Evolutionary conservation across 2,797 vertebrate species (phyloP), one percentile per base, ranked within the genome.

Genomic region (Notolepis coatsorum): DNA sequence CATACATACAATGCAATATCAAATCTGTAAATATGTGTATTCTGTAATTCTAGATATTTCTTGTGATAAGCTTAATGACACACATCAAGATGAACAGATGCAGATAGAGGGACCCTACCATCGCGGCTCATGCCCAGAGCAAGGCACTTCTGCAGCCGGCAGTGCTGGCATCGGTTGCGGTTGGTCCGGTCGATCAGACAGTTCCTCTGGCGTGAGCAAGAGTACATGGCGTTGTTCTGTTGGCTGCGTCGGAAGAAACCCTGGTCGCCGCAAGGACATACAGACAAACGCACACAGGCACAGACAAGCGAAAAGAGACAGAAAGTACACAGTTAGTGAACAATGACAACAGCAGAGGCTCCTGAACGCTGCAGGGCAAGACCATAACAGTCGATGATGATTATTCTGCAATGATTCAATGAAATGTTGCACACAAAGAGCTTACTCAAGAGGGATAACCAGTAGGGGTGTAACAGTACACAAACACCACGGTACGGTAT

Each of bases 111-210:
- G 0, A 3, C 77, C 95, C 93, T 87, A 97, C 96, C 96, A 0
- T 97, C 96, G 0, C 96, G 95, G 76, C 95, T 96, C 96, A 97
- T 97, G 79, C 96, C 96, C 52, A 97, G 89, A 0, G 94, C 90
- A 20, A 97, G 90, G 87, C 96, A 97, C 86, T 97, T 97, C 91
- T 97, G 96, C 85, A 97, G 87, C 50, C 96, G 92, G 88, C 96
- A 97, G 86, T 97, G 95, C 68, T 97, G 96, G 86, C 96, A 97
- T 49, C 96, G 95, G 84, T 97, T 97, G 28, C 96, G 93, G 88
- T 96, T 97, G 80, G 96, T 96, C 69, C 96, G 91, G 91, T 97
- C 96, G 28, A 97, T 96, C 46, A 95, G 88, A 78, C 96, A 97
- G 89, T 95, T 97, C 79, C 94, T 93, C 87, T 97, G 95, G 42